Base-by-base conservation (phyloP, 2,113 vertebrate species). In the Prietella phreatophila region DNA sequence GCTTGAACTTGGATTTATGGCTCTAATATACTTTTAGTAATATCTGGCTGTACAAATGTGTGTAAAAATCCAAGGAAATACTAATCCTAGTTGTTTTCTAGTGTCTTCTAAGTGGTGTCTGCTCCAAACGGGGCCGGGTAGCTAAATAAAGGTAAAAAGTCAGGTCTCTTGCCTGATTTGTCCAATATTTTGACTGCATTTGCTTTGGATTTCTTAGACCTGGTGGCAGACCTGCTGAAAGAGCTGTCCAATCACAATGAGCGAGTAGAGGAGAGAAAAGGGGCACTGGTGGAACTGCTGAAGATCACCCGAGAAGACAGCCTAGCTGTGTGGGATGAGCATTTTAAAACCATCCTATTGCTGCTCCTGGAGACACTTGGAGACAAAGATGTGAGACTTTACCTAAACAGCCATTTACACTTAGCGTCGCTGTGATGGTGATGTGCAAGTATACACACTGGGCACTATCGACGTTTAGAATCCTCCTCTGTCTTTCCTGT, bases 191-290 rank as follows among this genome's bases (percentile, higher is more conserved):
- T 87, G 90, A 83, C 83, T 90, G 79, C 93, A 97, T 96, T 96
- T 69, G 93, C 96, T 90, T 96, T 97, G 87, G 96, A 97, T 93
- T 97, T 96, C 92, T 98, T 97, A 0, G 98, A 99, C 95, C 91
- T 99, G 94, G 98, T 99, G 56, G 97, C 98, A 0, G 98, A 99
- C 92, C 96, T 99, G 61, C 95, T 99, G 84, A 99, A 99, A 92
- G 98, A 99, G 85, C 95, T 99, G 90, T 99, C 98, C 91, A 99
- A 99, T 94, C 98, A 99, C 95, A 99, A 99, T 0, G 98, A 99
- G 91, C 95, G 97, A 0, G 96, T 97, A 15, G 98, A 99, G 91
- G 98, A 99, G 91, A 93, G 98, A 85, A 99, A 98, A 87, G 97
- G 96, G 0, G 98, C 98, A 55, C 94, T 99, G 88, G 95, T 99